These are phyloP conservation scores for Chloroclystis v-ata DNA, from an alignment of 2,888 invertebrate species.

Conservation along the genomic window DNA sequence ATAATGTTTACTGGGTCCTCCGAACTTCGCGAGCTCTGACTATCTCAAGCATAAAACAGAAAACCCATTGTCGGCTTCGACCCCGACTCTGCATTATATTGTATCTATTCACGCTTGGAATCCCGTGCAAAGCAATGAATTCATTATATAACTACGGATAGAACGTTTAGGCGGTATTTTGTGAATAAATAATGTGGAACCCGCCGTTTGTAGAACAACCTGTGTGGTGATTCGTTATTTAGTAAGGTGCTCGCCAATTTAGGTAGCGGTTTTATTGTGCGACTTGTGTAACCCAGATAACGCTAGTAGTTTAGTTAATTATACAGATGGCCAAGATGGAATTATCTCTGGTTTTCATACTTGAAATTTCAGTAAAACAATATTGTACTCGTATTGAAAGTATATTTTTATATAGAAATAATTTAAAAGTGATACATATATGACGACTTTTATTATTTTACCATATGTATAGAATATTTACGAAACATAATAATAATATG, in stretches of 20 bases:
- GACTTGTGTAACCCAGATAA: slow-evolving; percentile 1
- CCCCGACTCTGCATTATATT: slow-evolving; percentile 2
- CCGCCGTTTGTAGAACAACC: slow-evolving; percentile 17
- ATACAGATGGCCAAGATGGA: neutral
- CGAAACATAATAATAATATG: too few species aligned
- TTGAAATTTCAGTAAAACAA: too few species aligned
- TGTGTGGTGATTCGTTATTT: slow-evolving; percentile 22
- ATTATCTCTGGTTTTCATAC: neutral
- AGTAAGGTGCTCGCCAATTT: slow-evolving; percentile 8
- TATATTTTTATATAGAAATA: too few species aligned
- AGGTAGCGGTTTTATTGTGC: slow-evolving; percentile 13
- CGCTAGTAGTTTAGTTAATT: neutral
- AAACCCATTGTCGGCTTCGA: slow-evolving; percentile 1
- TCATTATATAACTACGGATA: slow-evolving; percentile 25
- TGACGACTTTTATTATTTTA: too few species aligned
- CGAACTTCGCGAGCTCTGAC: neutral
- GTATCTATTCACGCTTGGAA: slow-evolving; percentile 17
- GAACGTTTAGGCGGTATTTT: slow-evolving; percentile 25
- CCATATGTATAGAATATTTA: too few species aligned
- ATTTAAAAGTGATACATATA: too few species aligned
- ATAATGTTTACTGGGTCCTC: neutral
- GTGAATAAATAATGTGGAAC: slow-evolving; percentile 28
- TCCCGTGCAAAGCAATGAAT: slow-evolving; percentile 24
- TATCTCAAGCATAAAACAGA: neutral
- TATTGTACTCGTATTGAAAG: too few species aligned